These are phyloP conservation scores for Notarius quadriscutis DNA, from an alignment of 2,113 vertebrate species.

Conservation along the genomic window DNA sequence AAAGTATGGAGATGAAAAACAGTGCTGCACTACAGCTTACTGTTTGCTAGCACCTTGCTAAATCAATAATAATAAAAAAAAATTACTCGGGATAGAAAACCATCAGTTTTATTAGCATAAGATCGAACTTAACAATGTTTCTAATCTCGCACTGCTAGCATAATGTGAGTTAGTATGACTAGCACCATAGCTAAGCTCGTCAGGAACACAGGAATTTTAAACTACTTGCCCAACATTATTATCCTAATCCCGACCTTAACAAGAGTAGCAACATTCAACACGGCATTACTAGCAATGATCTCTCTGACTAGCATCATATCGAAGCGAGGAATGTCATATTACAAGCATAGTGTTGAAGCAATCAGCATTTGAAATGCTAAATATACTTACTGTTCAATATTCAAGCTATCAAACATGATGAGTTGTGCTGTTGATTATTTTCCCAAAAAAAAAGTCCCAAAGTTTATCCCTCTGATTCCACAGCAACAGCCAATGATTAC, in stretches of 20 bases:
- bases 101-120: background rate
- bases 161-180: background rate
- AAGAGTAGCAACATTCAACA: background rate
- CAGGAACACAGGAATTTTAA: background rate
- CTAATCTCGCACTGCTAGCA: background rate
- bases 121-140: background rate
- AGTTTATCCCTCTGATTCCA: background rate
- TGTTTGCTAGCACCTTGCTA: background rate
- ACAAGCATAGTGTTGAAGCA: background rate
- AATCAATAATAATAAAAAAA: background rate
- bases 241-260: background rate
- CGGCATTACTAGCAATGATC: background rate
- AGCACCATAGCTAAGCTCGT: background rate
- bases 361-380: background rate
- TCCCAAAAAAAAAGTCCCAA: background rate
- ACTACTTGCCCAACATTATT: background rate
- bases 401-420: too few relatives aligned
- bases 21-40: background rate
- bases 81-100: background rate
- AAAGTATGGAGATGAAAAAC: background rate
- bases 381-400: background rate
- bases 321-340: background rate
- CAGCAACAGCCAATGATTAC: background rate
- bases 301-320: background rate
- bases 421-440: background rate